phyloP scores from a whole-genome alignment of 2,797 vertebrate species.

The Silurus aristotelis region DNA sequence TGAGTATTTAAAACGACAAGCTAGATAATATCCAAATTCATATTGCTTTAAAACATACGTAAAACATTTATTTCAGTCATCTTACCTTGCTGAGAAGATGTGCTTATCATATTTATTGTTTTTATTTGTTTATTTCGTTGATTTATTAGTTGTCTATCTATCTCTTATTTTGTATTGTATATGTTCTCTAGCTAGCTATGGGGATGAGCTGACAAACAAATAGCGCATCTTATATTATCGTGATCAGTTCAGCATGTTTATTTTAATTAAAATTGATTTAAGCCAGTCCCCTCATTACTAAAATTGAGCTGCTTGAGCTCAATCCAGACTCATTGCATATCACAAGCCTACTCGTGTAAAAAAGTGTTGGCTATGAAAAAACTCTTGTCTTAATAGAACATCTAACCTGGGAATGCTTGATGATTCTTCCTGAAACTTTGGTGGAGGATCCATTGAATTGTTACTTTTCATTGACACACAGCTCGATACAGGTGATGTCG shows the following conservation, averaged over 20 bases:
- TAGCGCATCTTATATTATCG: no score
- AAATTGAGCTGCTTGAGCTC: not conserved
- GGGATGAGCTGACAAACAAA: no score
- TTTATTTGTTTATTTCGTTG: not conserved
- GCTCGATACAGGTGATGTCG: not conserved
- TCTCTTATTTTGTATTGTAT: no score
- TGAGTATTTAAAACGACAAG: not conserved
- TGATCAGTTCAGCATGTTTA: no score
- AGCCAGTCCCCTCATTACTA: no score
- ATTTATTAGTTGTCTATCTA: not conserved
- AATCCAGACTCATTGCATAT: not conserved
- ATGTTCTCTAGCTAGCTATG: no score
- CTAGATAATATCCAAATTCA: not conserved
- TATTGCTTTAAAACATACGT: not conserved
- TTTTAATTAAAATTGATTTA: no score
- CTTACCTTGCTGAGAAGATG: not conserved
- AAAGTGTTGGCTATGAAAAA: not conserved
- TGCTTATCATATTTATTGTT: not conserved
- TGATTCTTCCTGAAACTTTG: not conserved
- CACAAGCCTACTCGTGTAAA: no score
- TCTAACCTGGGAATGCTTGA: not conserved
- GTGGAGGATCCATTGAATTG: constrained; percentile 18
- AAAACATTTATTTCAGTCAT: not conserved
- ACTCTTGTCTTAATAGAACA: not conserved
- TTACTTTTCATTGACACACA: constrained; percentile 19